Evolutionary conservation across 2,113 vertebrate genomes (phyloP).

Genomic region (Thunnus maccoyii): DNA sequence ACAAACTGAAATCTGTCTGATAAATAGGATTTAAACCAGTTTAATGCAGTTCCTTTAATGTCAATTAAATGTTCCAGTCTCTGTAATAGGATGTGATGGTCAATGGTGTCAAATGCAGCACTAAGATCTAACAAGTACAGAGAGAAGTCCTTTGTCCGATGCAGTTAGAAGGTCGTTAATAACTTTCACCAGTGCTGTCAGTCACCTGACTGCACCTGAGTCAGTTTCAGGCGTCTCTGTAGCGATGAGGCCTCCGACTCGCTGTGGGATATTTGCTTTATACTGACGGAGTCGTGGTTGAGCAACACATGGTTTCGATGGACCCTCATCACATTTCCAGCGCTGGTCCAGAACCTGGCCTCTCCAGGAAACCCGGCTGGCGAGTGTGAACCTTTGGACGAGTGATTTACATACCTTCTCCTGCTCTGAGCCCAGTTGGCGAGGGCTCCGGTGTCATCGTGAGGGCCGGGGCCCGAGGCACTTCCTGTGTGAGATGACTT

Average conservation of each 20-base stretch:
- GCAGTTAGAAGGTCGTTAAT: too few relatives aligned
- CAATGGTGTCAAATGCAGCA: too few relatives aligned
- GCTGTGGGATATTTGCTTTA: conserved; percentile 13
- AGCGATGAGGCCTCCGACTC: neutral
- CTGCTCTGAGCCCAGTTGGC: conserved; percentile 55
- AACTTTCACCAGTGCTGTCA: too few relatives aligned
- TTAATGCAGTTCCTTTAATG: too few relatives aligned
- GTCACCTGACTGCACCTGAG: neutral
- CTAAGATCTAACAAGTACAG: too few relatives aligned
- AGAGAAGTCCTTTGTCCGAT: too few relatives aligned
- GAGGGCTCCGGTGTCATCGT: conserved; percentile 64
- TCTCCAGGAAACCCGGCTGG: conserved; percentile 59
- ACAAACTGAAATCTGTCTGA: too few relatives aligned
- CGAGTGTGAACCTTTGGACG: conserved; percentile 52
- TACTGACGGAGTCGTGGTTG: conserved; percentile 20
- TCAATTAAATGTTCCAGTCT: too few relatives aligned
- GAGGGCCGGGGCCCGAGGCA: conserved; percentile 47
- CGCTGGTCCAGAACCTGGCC: conserved; percentile 35
- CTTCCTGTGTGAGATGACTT: conserved; percentile 79
- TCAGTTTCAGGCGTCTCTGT: neutral
- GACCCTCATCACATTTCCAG: conserved; percentile 57
- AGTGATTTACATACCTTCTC: conserved; percentile 70
- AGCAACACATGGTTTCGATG: conserved; percentile 64
- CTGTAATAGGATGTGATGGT: too few relatives aligned
- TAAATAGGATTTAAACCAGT: too few relatives aligned